These are phyloP conservation scores for Cyanoderma ruficeps DNA, from an alignment of 2,113 vertebrate species.

Conservation along the genomic window DNA sequence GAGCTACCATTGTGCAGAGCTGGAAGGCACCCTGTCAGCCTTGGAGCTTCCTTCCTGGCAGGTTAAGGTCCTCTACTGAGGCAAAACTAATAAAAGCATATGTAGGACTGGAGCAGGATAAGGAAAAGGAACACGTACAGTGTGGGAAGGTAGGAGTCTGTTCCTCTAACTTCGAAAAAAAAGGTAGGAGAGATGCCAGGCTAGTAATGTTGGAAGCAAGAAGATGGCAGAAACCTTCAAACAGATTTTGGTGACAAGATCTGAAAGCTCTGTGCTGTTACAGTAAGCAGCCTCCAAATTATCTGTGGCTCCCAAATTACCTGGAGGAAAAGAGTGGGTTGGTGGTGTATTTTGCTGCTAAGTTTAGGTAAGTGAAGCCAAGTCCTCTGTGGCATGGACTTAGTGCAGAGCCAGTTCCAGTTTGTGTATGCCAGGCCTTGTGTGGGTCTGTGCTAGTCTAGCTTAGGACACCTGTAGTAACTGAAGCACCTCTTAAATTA, in stretches of 20 bases:
- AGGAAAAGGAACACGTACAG: neutral
- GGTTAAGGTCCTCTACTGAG: neutral
- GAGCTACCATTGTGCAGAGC: fast-evolving
- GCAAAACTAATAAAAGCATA: neutral
- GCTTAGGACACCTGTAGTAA: neutral
- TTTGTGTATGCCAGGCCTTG: neutral
- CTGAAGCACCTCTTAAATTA: neutral
- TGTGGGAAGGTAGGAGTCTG: neutral
- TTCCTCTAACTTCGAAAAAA: neutral
- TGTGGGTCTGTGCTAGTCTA: neutral
- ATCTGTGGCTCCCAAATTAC: neutral
- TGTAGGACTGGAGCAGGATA: neutral
- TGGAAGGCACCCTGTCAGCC: neutral
- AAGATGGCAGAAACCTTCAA: neutral
- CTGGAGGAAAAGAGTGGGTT: neutral
- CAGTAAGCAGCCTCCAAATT: neutral
- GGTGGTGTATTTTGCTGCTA: neutral
- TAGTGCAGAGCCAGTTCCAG: neutral
- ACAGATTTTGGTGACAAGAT: fast-evolving
- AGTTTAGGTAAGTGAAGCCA: neutral
- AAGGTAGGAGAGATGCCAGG: neutral
- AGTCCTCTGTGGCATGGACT: neutral
- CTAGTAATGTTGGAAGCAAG: fast-evolving
- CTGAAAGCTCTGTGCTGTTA: neutral
- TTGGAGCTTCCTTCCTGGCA: neutral